phyloP scores from a whole-genome alignment of 37 sponge, comb jelly and placozoan species.

The Mnemiopsis leidyi region DNA sequence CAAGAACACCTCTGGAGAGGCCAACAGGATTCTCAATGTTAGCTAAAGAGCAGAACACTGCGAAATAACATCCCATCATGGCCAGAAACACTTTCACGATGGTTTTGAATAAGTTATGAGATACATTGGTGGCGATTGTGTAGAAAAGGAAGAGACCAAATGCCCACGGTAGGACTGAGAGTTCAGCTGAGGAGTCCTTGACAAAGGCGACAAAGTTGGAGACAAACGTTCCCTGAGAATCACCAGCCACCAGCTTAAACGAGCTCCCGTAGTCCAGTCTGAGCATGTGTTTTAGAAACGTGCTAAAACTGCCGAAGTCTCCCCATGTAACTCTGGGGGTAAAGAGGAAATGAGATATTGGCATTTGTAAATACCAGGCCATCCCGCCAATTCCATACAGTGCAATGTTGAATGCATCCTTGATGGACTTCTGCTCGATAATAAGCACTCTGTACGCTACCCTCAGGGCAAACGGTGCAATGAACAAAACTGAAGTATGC shows the following conservation, averaged over 20 bases:
- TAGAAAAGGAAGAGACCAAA: background rate
- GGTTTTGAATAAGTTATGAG: background rate
- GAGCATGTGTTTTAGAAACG: conserved; percentile 19
- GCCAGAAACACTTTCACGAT: background rate
- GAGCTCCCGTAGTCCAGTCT: conserved; percentile 45
- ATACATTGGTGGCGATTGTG: background rate
- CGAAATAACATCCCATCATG: conserved; percentile 59
- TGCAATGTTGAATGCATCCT: background rate
- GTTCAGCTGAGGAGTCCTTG: conserved; percentile 46
- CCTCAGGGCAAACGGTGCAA: conserved; percentile 17
- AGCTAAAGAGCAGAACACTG: conserved; percentile 45
- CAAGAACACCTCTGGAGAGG: conserved; percentile 30
- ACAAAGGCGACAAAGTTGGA: conserved; percentile 38
- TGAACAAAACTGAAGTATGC: conserved; percentile 51
- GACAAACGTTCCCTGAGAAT: conserved; percentile 20
- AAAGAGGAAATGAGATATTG: conserved; percentile 35
- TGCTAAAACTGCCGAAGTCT: conserved; percentile 28
- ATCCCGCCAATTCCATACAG: conserved; percentile 23
- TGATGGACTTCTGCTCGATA: background rate
- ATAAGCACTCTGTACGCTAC: conserved; percentile 36
- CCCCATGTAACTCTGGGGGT: conserved; percentile 56
- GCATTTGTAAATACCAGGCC: conserved; percentile 54
- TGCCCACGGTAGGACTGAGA: background rate
- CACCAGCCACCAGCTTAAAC: conserved; percentile 27
- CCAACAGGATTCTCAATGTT: conserved; percentile 16